Evolutionary conservation across 2,888 invertebrate genomes (phyloP).

Genomic region (Onthophagus sagittarius): DNA sequence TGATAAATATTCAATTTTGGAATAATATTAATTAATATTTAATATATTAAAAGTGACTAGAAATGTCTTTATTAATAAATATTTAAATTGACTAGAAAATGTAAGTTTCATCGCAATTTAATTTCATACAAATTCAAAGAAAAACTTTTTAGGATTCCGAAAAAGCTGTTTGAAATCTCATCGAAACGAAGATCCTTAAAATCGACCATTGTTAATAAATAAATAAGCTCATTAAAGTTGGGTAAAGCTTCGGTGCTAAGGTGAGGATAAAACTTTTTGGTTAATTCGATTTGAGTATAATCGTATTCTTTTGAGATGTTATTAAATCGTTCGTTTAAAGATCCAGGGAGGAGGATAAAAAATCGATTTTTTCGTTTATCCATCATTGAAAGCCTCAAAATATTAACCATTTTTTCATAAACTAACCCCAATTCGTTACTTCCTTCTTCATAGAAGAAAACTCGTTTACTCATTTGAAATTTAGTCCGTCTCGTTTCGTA

Average conservation of each 20-base stretch:
- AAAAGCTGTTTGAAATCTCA: constrained; percentile 18
- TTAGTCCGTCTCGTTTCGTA: constrained; percentile 58
- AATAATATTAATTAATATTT: no score
- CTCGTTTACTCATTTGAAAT: constrained; percentile 61
- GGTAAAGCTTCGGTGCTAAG: constrained; percentile 73
- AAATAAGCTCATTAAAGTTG: constrained; percentile 45
- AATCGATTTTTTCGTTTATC: constrained; percentile 59
- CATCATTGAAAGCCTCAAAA: constrained; percentile 41
- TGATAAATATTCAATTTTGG: no score
- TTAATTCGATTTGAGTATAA: constrained; percentile 51
- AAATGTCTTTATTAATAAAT: no score
- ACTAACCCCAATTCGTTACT: constrained; percentile 57
- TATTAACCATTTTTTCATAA: constrained; percentile 54
- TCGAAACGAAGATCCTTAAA: constrained; percentile 20
- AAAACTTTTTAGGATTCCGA: constrained; percentile 16
- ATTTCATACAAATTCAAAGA: constrained; percentile 8
- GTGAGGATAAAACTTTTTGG: constrained; percentile 70
- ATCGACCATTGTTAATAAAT: constrained; percentile 20
- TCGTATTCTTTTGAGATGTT: constrained; percentile 37
- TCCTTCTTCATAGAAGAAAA: constrained; percentile 70
- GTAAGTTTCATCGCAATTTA: background rate
- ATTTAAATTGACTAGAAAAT: no score
- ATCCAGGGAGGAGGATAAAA: constrained; percentile 69
- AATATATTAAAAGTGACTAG: no score
- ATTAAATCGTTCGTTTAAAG: constrained; percentile 58